Conservation (phyloP, 2,797 vertebrate genomes). For the Bufotes viridis region DNA sequence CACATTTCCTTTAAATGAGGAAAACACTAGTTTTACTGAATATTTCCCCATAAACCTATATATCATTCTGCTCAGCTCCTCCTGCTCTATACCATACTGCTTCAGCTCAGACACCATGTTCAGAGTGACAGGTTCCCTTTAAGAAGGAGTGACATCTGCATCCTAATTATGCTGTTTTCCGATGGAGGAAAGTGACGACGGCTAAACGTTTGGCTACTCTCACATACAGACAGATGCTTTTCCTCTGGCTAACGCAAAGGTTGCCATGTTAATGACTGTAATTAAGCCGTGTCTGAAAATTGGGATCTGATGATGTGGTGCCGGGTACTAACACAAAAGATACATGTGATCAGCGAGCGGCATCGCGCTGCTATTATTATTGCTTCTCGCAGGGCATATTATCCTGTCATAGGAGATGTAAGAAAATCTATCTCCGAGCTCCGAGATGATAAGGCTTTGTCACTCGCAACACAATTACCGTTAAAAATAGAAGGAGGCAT, state of each 20-base stretch:
- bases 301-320: conserved; percentile 43
- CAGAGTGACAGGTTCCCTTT: not conserved
- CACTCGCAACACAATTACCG: conserved; percentile 75
- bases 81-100: no score
- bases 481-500: conserved; percentile 76
- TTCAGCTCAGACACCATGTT: not conserved
- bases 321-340: conserved; percentile 27
- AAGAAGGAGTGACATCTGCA: not conserved
- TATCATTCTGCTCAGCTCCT: no score
- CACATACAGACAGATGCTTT: conserved; percentile 50
- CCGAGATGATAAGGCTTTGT: conserved; percentile 76
- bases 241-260: conserved; percentile 43
- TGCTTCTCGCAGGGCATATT: conserved; percentile 69
- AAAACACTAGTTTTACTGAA: no score
- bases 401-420: conserved; percentile 72
- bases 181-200: conserved; percentile 25
- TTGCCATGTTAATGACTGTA: conserved; percentile 53
- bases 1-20: no score
- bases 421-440: conserved; percentile 73
- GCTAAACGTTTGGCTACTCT: conserved; percentile 43
- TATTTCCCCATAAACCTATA: no score
- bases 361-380: conserved; percentile 66
- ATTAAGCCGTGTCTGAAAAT: conserved; percentile 48
- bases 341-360: conserved; percentile 18
- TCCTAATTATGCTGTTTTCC: not conserved